A percentile compares a stretch with the other conserved stretches of the same genome.
Evolutionary conservation across 2,797 vertebrate genomes (phyloP).

Genomic region (Chloroceryle amazona): DNA sequence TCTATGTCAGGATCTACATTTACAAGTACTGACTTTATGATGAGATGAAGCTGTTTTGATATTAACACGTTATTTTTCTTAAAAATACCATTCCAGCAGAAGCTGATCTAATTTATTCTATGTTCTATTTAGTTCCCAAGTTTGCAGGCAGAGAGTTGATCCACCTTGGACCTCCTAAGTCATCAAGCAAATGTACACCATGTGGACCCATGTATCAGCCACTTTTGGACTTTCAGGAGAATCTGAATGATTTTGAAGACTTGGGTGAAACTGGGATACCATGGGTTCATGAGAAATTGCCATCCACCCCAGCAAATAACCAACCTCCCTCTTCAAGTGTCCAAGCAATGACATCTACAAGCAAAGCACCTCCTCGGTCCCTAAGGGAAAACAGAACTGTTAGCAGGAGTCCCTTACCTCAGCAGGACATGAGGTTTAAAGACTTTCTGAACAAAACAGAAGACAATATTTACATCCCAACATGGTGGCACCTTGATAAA

Average conservation of each 20-base stretch:
- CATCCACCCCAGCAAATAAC: constrained; percentile 54
- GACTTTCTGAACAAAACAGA: constrained; percentile 67
- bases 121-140: constrained; percentile 81
- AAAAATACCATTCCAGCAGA: neutral
- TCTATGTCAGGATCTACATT: neutral
- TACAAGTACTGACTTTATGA: neutral
- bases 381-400: constrained; percentile 73
- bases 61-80: neutral
- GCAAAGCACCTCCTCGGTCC: constrained; percentile 76
- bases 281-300: constrained; percentile 70
- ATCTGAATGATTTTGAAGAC: constrained; percentile 69
- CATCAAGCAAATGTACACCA: constrained; percentile 45
- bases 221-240: constrained; percentile 77
- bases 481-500: constrained; percentile 24
- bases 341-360: constrained; percentile 52
- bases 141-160: constrained; percentile 82
- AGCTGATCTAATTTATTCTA: neutral
- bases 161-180: constrained; percentile 78
- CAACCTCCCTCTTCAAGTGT: constrained; percentile 39
- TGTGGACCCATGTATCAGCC: constrained; percentile 59
- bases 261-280: constrained; percentile 35
- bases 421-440: constrained; percentile 65
- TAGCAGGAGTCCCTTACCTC: constrained; percentile 6
- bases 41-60: neutral
- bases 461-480: constrained; percentile 62